Evolutionary conservation across 2,888 invertebrate genomes (phyloP).

Genomic region (Urechis unicinctus): DNA sequence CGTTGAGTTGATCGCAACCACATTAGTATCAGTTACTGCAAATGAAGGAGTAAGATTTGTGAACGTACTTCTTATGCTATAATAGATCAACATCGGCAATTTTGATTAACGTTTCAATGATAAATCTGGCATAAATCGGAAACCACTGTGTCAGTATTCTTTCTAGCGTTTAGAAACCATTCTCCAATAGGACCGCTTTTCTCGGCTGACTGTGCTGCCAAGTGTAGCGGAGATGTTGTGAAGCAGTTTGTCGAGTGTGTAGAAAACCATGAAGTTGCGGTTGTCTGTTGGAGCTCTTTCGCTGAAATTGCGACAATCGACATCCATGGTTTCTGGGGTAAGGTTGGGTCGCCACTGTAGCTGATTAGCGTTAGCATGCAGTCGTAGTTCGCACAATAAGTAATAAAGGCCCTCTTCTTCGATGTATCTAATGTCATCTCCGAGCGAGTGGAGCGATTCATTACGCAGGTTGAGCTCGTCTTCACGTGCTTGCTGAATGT

Average conservation of each 20-base stretch:
- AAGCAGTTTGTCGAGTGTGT: conserved; percentile 15
- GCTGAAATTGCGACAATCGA: conserved; percentile 1
- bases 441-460: conserved; percentile 7
- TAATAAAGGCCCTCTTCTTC: conserved; percentile 17
- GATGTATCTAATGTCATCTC: conserved; percentile 7
- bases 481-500: conserved; percentile 15
- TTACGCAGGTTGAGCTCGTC: conserved; percentile 9
- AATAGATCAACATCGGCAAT: too few species aligned
- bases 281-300: conserved; percentile 16
- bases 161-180: too few species aligned
- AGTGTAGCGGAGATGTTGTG: conserved; percentile 8
- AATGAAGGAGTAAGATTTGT: too few species aligned
- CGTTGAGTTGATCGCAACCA: too few species aligned
- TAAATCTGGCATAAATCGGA: too few species aligned
- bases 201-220: too few species aligned
- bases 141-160: too few species aligned
- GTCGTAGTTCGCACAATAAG: conserved; percentile 14
- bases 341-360: conserved; percentile 4
- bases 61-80: too few species aligned
- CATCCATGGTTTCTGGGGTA: conserved; percentile 5
- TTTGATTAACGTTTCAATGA: too few species aligned
- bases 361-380: neutral
- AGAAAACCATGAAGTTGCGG: conserved; percentile 20
- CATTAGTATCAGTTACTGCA: too few species aligned
- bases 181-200: too few species aligned